Conservation (phyloP, 2,797 vertebrate species). For the Chaetodon trifasciatus region DNA sequence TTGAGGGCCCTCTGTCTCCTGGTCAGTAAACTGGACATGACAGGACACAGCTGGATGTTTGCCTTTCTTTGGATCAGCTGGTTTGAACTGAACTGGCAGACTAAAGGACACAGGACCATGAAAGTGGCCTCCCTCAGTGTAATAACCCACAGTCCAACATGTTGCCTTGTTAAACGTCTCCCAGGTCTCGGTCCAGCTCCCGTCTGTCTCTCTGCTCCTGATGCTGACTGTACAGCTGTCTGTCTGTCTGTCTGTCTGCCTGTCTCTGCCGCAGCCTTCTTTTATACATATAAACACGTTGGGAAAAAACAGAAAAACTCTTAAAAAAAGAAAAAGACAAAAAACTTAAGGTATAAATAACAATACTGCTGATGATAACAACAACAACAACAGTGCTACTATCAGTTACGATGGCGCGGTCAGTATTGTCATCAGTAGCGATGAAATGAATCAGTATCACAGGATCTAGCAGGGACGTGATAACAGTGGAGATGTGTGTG, state of each 20-base stretch:
- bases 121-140: neutral
- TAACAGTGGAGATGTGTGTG: conserved; percentile 15
- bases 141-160: conserved; percentile 4
- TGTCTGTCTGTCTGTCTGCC: conserved; percentile 18
- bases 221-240: conserved; percentile 29
- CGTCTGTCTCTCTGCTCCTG: conserved; percentile 28
- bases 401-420: conserved; percentile 18
- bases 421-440: neutral
- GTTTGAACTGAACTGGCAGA: neutral
- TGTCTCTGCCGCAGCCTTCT: conserved; percentile 69
- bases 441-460: conserved; percentile 34
- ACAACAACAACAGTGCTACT: conserved; percentile 37
- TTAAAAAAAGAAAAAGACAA: conserved; percentile 24
- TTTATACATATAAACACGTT: conserved; percentile 71
- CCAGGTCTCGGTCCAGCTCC: neutral
- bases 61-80: neutral
- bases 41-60: neutral
- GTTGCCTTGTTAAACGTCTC: conserved; percentile 41
- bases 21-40: neutral
- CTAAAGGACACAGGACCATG: neutral
- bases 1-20: no score
- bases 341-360: conserved; percentile 51
- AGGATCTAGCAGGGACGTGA: conserved; percentile 38
- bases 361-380: no score
- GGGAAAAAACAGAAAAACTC: conserved; percentile 46